Base-by-base conservation (phyloP, 53 echinoderm and acorn worm species). In the Henricia sp. region DNA sequence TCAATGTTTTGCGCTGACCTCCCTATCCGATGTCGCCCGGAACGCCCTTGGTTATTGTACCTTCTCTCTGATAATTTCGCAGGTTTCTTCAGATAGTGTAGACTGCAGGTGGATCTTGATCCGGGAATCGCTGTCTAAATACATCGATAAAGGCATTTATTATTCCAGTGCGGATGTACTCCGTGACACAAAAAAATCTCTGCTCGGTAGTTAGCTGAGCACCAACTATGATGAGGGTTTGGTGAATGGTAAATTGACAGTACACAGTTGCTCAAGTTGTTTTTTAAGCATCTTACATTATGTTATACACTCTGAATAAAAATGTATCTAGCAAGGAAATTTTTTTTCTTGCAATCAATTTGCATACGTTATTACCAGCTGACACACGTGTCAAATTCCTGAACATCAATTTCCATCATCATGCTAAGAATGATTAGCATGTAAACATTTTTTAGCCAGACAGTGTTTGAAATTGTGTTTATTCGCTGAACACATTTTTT, bases 151-250 rank as follows among this genome's bases (percentile, higher is more conserved):
- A 24, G 28, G 4, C 59, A 59, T 59, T 59, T 25, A 25, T 29
- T 21, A n/a, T 60, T 34, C 35, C 64, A 64, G 35, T 33, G 35
- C 64, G 64, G 35, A 33, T 64, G 64, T 64, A 64, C 64, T 33
- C 33, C 64, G 37, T 64, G 64, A 64, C 64, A 64, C 64, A 59
- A 24, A 59, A 64, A 64, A 34, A 13, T 64, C 36, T 64, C 64
- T 64, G 35, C 16, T 64, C 64, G 37, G 6, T 64, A 64, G 64
- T 64, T 34, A 64, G 33, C 64, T 65, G 66, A 83, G 29, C 60
- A 28, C 20, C 39, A 40, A 23, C 60, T 41, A 63, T 82, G 56
- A 56, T 56, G 25, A 56, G 10, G 23, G 56, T 56, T 11, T n/a
- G 56, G 10, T 28, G 56, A 56, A 56, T 56, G 27, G 27, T 56